Conservation (phyloP, 2,888 invertebrate genomes). For the Hirtodrosophila histrioides region DNA sequence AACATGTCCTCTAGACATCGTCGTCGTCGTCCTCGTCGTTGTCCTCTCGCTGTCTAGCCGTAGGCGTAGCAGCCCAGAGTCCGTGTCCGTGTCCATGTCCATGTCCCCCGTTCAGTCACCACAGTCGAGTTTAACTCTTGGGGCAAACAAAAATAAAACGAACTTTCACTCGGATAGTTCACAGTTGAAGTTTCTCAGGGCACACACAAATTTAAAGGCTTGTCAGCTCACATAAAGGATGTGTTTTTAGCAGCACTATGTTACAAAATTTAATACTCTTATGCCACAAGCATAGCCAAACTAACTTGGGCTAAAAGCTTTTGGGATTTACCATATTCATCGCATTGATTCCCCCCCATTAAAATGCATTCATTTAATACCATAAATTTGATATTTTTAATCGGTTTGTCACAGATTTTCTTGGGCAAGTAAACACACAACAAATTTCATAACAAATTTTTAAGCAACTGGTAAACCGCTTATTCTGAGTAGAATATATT, state of each 20-base stretch:
- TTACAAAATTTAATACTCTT: neutral
- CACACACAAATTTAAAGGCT: neutral
- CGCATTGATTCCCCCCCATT: no score
- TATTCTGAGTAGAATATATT: no score
- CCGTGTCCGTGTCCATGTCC: neutral
- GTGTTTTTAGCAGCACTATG: constrained; percentile 1
- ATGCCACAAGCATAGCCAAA: no score
- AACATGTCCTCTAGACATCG: constrained; percentile 45
- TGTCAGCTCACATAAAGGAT: neutral
- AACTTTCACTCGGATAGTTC: constrained; percentile 24
- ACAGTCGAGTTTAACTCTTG: constrained; percentile 9
- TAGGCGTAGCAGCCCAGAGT: constrained; percentile 39
- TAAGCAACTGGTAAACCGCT: no score
- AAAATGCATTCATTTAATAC: no score
- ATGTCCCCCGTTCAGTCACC: constrained; percentile 1
- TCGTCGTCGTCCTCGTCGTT: constrained; percentile 7
- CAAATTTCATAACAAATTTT: no score
- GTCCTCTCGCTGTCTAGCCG: constrained; percentile 43
- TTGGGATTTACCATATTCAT: no score
- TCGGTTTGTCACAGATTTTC: no score
- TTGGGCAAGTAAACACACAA: no score
- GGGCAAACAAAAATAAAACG: constrained; percentile 17
- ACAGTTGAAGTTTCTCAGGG: constrained; percentile 9
- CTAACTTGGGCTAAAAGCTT: no score
- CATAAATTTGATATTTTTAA: no score